These are phyloP conservation scores for Danio rerio DNA, from an alignment of 2,113 vertebrate species.

Conservation along the genomic window DNA sequence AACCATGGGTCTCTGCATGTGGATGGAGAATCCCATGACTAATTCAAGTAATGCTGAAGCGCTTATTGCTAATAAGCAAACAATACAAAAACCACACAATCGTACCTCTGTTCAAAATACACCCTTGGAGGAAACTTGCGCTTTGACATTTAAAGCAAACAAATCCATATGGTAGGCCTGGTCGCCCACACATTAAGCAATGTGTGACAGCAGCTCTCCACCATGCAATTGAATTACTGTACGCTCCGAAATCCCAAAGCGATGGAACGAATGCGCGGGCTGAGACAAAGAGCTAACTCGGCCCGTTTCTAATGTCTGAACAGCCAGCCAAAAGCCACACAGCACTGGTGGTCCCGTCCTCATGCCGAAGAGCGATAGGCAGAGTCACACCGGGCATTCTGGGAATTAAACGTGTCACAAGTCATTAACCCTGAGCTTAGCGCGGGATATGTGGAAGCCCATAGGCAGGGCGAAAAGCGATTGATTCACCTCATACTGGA, in stretches of 20 bases:
- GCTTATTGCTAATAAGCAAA: background rate
- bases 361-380: background rate
- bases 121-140: conserved; percentile 1
- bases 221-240: conserved; percentile 29
- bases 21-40: background rate
- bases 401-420: conserved; percentile 48
- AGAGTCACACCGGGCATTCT: background rate
- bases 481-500: conserved; percentile 31
- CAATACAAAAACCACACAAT: background rate
- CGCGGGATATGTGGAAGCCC: background rate
- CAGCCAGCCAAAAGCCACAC: conserved; percentile 8
- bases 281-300: conserved; percentile 21
- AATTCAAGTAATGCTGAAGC: background rate
- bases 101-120: conserved; percentile 15
- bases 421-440: conserved; percentile 45
- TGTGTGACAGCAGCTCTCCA: background rate
- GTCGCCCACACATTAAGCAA: conserved; percentile 12
- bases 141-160: conserved; percentile 23
- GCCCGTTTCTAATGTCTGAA: background rate
- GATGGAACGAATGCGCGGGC: background rate
- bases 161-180: conserved; percentile 22
- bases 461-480: conserved; percentile 4
- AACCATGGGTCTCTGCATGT: background rate
- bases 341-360: background rate
- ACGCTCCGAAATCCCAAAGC: conserved; percentile 20